These are phyloP conservation scores for Lophius americanus DNA, from an alignment of 2,797 vertebrate species.

Conservation along the genomic window DNA sequence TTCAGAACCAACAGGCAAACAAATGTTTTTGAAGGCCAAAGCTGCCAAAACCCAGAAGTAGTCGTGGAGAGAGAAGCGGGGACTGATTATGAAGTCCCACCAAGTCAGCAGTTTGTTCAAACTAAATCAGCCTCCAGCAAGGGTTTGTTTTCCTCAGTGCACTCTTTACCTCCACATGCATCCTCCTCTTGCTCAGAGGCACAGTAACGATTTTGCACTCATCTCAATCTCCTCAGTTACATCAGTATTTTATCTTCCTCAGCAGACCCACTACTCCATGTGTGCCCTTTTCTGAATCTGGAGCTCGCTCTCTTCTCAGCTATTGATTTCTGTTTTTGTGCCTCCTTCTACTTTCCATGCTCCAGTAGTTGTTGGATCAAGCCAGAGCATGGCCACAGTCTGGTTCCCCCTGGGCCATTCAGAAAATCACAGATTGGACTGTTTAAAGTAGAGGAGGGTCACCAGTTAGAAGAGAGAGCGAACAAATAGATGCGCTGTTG, in stretches of 20 bases:
- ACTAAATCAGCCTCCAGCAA: slow-evolving; percentile 40
- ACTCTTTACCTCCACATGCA: slow-evolving; percentile 39
- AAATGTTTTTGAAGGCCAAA: slow-evolving; percentile 54
- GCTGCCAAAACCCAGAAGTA: slow-evolving; percentile 46
- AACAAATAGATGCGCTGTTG: slow-evolving; percentile 33
- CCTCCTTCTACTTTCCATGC: slow-evolving; percentile 41
- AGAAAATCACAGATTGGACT: slow-evolving; percentile 52
- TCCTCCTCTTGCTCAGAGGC: slow-evolving; percentile 24
- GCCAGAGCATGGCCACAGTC: slow-evolving; percentile 41
- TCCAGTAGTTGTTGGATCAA: slow-evolving; percentile 60
- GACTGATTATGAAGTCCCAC: slow-evolving; percentile 26
- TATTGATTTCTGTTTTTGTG: slow-evolving; percentile 63
- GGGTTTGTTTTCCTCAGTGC: slow-evolving; percentile 36
- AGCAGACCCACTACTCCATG: slow-evolving; percentile 27
- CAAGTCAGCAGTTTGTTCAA: slow-evolving; percentile 57
- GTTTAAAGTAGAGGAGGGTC: slow-evolving; percentile 49
- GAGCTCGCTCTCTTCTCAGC: slow-evolving; percentile 34
- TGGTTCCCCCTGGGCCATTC: slow-evolving; percentile 32
- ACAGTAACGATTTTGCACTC: slow-evolving; percentile 31
- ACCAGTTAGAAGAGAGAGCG: slow-evolving; percentile 31
- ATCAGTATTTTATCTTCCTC: slow-evolving; percentile 42
- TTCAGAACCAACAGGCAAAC: slow-evolving; percentile 53
- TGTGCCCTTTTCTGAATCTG: slow-evolving; percentile 48
- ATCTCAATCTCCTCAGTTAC: slow-evolving; percentile 18
- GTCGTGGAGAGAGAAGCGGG: slow-evolving; percentile 15